Percentiles rank a stretch among this genome's conserved stretches.
Conservation (phyloP, 2,797 vertebrate genomes). For the Hippocampus kuda region DNA sequence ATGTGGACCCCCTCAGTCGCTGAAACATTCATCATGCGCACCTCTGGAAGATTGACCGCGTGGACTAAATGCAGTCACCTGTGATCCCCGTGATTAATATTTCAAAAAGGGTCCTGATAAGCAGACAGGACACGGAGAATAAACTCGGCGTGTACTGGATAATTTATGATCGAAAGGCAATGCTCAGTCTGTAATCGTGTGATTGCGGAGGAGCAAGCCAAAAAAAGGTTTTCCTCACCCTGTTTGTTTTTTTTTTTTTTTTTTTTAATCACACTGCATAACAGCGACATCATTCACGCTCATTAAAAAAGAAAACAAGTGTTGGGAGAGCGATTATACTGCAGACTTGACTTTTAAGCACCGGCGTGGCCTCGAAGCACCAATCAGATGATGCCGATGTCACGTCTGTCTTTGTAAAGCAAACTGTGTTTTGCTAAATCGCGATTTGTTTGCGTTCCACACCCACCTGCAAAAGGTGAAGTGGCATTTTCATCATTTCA, state of each 20-base stretch:
- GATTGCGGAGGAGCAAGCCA: neutral
- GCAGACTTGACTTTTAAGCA: too few relatives aligned
- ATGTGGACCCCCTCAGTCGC: neutral
- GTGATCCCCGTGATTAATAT: slow-evolving; percentile 1
- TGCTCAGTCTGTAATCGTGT: neutral
- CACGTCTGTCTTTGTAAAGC: too few relatives aligned
- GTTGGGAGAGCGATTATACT: too few relatives aligned
- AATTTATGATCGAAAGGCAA: neutral
- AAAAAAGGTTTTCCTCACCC: neutral
- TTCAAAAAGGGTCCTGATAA: neutral
- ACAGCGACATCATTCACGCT: neutral
- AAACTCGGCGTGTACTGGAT: neutral
- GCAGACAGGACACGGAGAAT: neutral
- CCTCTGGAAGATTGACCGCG: neutral
- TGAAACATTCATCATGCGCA: slow-evolving; percentile 1
- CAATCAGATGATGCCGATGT: too few relatives aligned
- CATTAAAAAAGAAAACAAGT: neutral
- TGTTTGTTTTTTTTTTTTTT: too few relatives aligned
- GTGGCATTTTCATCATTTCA: too few relatives aligned
- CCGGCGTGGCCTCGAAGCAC: too few relatives aligned
- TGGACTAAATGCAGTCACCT: slow-evolving; percentile 1
- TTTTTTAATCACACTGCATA: neutral
- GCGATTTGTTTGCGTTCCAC: too few relatives aligned
- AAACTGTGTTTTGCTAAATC: too few relatives aligned
- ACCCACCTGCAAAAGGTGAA: too few relatives aligned